Conservation (phyloP, 2,888 invertebrate species). For the Phyllotreta cruciferae region DNA sequence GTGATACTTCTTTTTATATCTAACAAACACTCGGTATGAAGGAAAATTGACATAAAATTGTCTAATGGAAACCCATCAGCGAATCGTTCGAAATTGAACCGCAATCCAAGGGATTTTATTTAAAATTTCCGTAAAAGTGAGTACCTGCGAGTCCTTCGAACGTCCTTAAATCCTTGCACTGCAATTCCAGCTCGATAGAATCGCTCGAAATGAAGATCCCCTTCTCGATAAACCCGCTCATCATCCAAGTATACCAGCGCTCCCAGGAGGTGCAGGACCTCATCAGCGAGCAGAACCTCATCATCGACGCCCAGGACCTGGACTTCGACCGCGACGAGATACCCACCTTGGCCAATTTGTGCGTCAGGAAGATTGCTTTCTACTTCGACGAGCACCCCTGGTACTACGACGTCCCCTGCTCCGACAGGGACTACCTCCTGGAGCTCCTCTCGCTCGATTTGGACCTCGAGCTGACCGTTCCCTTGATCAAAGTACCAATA, state of each 20-base stretch:
- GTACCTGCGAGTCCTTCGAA: no score
- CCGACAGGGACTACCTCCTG: constrained; percentile 66
- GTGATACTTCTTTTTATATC: no score
- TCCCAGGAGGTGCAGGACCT: constrained; percentile 51
- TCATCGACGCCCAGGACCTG: constrained; percentile 63
- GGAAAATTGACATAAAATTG: no score
- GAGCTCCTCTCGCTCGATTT: constrained; percentile 68
- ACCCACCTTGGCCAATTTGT: constrained; percentile 61
- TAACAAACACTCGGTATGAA: no score
- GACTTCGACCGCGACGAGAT: constrained; percentile 63
- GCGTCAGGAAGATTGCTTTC: constrained; percentile 63
- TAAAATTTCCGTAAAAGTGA: no score
- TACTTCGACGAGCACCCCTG: constrained; percentile 58
- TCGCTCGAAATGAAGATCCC: constrained; percentile 42
- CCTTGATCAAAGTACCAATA: constrained; percentile 59
- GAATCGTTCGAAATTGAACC: no score
- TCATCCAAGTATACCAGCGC: constrained; percentile 61
- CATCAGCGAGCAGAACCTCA: constrained; percentile 58
- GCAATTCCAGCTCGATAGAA: no score
- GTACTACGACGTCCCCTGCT: constrained; percentile 60
- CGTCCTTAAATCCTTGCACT: no score
- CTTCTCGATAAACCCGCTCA: constrained; percentile 55
- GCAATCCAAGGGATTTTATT: no score
- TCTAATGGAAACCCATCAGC: no score
- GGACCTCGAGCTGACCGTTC: constrained; percentile 65